Percentiles rank a stretch among this genome's conserved stretches.
Evolutionary conservation across 23 tunicate species (phyloP).

Genomic region (Corella eumyota): DNA sequence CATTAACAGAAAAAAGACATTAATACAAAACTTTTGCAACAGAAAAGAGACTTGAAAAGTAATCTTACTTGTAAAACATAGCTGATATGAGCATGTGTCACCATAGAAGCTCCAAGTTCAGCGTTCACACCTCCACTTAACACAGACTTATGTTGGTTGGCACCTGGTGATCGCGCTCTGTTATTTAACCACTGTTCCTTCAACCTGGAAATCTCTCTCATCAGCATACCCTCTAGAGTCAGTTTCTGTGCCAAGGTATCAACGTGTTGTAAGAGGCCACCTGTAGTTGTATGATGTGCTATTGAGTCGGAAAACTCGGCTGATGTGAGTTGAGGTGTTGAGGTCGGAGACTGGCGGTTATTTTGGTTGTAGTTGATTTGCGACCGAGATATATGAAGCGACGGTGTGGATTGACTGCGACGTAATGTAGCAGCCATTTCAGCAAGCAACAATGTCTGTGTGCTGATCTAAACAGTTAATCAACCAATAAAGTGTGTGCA

Average conservation of each 20-base stretch:
- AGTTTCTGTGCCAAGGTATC: slow-evolving; percentile 72
- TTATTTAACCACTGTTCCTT: slow-evolving; percentile 25
- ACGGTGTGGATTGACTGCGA: slow-evolving; percentile 35
- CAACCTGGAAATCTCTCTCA: slow-evolving; percentile 51
- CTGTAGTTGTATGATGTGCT: slow-evolving; percentile 7
- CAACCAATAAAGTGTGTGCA: too few species aligned
- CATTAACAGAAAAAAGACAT: not conserved
- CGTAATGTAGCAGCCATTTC: slow-evolving; percentile 80
- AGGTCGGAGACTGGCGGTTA: slow-evolving; percentile 10
- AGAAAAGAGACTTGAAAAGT: not conserved
- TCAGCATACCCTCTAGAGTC: slow-evolving; percentile 63
- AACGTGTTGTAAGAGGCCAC: slow-evolving; percentile 55
- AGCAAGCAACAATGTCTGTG: slow-evolving; percentile 59
- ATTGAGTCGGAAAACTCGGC: slow-evolving; percentile 40
- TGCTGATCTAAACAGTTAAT: slow-evolving; percentile 55
- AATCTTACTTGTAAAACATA: slow-evolving; percentile 55
- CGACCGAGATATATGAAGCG: slow-evolving; percentile 8
- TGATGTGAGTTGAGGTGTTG: slow-evolving; percentile 47
- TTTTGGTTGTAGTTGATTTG: slow-evolving; percentile 13
- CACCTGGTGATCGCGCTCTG: slow-evolving; percentile 9
- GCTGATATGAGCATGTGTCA: slow-evolving; percentile 63
- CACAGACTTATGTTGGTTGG: slow-evolving; percentile 7
- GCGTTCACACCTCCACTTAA: slow-evolving; percentile 10
- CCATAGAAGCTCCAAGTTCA: slow-evolving; percentile 31
- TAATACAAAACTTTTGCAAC: not conserved